A percentile compares a stretch with the other conserved stretches of the same genome.
phyloP scores from a whole-genome alignment of 2,797 vertebrate genomes.

The Neopelma chrysocephalum region DNA sequence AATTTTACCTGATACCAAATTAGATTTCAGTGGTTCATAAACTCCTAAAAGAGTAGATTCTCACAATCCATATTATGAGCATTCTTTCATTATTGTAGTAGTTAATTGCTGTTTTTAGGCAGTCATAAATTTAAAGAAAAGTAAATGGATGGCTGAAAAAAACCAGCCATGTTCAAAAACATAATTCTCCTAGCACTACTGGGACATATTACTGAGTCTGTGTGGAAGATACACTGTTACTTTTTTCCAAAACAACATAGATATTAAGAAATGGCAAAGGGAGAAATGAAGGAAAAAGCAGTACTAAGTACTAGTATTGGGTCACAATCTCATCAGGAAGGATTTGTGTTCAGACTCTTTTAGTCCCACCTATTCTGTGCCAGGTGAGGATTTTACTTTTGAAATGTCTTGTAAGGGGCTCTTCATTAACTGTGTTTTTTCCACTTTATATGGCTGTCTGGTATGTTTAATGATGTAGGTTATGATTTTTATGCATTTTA shows the following conservation, averaged over 20 bases:
- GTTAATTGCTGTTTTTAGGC: not conserved
- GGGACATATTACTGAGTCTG: not conserved
- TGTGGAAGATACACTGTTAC: not conserved
- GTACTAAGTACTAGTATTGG: not conserved
- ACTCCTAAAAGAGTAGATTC: not conserved
- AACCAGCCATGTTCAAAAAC: not conserved
- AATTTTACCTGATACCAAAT: not conserved
- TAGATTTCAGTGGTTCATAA: not conserved
- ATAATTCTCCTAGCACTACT: not conserved
- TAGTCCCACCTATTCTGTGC: not conserved
- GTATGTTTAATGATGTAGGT: not conserved
- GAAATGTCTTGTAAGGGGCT: not conserved
- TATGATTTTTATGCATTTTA: not conserved
- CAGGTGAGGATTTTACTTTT: not conserved
- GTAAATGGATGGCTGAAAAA: not conserved
- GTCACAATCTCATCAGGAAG: not conserved
- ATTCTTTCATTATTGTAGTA: not conserved
- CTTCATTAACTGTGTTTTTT: not conserved
- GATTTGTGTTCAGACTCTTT: not conserved
- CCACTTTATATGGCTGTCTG: not conserved
- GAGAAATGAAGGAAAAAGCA: not conserved
- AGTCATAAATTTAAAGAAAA: not conserved
- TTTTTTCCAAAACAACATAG: no score
- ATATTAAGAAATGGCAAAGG: not conserved
- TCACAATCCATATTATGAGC: not conserved